Evolutionary conservation across 1,140 invertebrate genomes (phyloP).

Genomic region (Bombyx mandarina): DNA sequence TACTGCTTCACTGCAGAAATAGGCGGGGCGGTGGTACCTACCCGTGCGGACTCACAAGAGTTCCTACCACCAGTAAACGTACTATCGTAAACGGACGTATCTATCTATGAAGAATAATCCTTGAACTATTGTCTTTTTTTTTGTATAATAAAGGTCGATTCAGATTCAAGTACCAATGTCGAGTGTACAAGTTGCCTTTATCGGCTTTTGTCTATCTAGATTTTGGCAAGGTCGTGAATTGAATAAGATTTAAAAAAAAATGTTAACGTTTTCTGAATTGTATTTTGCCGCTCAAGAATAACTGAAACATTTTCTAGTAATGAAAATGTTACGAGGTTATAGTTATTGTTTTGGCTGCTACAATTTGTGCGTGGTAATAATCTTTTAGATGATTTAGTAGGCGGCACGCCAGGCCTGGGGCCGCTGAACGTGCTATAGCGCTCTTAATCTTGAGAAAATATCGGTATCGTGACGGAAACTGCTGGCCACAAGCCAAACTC

Average conservation of each 20-base stretch:
- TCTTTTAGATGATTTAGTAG: constrained; percentile 3
- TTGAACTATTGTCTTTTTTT: neutral
- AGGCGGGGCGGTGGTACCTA: too few species aligned
- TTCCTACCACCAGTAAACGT: too few species aligned
- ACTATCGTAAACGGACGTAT: too few species aligned
- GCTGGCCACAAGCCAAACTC: constrained; percentile 39
- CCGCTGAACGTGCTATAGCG: constrained; percentile 2
- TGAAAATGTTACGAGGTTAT: constrained; percentile 3
- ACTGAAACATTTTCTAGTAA: too few species aligned
- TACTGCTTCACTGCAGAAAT: too few species aligned
- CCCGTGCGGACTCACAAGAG: too few species aligned
- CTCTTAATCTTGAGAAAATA: constrained; percentile 46
- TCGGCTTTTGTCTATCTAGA: neutral
- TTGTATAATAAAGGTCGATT: neutral
- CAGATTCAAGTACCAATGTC: too few species aligned
- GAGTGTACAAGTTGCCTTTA: too few species aligned
- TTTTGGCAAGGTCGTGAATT: neutral
- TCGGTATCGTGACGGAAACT: constrained; percentile 28
- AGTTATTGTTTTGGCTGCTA: constrained; percentile 3
- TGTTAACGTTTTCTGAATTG: too few species aligned
- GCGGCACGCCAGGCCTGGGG: constrained; percentile 1
- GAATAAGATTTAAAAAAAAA: too few species aligned
- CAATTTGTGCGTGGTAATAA: constrained; percentile 3
- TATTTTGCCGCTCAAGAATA: too few species aligned
- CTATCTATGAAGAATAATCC: too few species aligned